Evolutionary conservation across 2,888 invertebrate genomes (phyloP), one percentile per base, ranked within the genome.

Genomic region (Calephelis perditalis): DNA sequence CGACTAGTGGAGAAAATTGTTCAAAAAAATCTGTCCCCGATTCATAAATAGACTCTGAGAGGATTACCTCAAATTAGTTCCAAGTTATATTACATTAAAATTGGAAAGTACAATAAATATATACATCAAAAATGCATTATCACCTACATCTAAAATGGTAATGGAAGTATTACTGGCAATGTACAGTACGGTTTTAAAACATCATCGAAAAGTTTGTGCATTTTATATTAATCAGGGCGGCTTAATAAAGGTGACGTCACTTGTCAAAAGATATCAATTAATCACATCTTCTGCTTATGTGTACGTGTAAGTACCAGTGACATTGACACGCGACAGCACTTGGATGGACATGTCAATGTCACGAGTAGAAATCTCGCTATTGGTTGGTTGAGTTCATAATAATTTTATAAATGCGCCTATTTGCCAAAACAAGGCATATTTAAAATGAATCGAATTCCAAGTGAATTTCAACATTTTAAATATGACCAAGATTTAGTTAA

Each of bases 51-150:
- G 40, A 26, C 26, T 40, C 40, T 40, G 5, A 61, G 66, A 66
- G 46, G 56, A 68, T 45, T 10, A 61, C 56, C 58, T 60, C 73
- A 67, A 70, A 69, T 65, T 61, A 57, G n/a, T 36, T 58, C 57
- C 45, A 44, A 57, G 10, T 26, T 26, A 26, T 26, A 15, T 49
- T 26, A 49, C 59, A 60, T 67, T 67, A 56, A 59, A 68, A 47
- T 64, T 54, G 60, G 59, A 73, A 68, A 72, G 69, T 66, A 63
- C 61, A 61, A 65, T 66, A 63, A 64, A 73, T 69, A 65, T 70
- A 73, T 72, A 75, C 75, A 73, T 75, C 73, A 66, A 77, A 49
- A 77, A 77, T 74, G 73, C 74, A 70, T 72, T 69, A 73, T 75
- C 72, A 77, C 75, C 76, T 75, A 78, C 67, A 68, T 63, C 70